Conservation (phyloP, 2,888 invertebrate genomes). For the Fabriciana adippe region DNA sequence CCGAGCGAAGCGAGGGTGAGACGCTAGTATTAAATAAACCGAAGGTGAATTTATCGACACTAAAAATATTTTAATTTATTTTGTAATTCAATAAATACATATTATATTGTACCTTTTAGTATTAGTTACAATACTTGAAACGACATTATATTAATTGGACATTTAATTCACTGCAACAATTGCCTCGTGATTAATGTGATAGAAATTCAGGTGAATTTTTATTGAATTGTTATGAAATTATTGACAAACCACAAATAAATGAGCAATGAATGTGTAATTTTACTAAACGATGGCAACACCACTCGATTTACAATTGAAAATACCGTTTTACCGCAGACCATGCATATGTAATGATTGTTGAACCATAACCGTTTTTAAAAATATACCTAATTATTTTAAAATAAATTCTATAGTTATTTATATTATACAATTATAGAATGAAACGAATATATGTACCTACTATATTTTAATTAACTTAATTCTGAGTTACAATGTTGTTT, state of each 20-base stretch:
- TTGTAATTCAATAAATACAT: too few relatives aligned
- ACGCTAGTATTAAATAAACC: too few relatives aligned
- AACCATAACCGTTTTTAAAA: constrained; percentile 17
- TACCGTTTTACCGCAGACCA: constrained; percentile 32
- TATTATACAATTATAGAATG: too few relatives aligned
- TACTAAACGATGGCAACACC: constrained; percentile 30
- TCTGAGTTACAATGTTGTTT: too few relatives aligned
- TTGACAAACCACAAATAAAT: constrained; percentile 28
- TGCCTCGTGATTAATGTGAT: neutral
- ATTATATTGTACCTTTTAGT: too few relatives aligned
- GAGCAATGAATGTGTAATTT: constrained; percentile 34
- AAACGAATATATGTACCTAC: too few relatives aligned
- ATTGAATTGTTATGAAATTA: constrained; percentile 22
- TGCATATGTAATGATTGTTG: constrained; percentile 34
- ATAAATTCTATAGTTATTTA: neutral
- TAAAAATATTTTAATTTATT: too few relatives aligned
- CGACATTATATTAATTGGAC: too few relatives aligned
- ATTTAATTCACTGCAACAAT: constrained; percentile 7
- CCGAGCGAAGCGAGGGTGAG: too few relatives aligned
- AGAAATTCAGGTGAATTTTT: constrained; percentile 16
- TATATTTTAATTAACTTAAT: too few relatives aligned
- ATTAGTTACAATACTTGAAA: too few relatives aligned
- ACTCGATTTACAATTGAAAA: constrained; percentile 34
- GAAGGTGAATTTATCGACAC: too few relatives aligned
- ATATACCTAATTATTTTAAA: neutral